A percentile compares a stretch with the other conserved stretches of the same genome.
Conservation (phyloP, 2,888 invertebrate genomes). For the Brachycybe producta region DNA sequence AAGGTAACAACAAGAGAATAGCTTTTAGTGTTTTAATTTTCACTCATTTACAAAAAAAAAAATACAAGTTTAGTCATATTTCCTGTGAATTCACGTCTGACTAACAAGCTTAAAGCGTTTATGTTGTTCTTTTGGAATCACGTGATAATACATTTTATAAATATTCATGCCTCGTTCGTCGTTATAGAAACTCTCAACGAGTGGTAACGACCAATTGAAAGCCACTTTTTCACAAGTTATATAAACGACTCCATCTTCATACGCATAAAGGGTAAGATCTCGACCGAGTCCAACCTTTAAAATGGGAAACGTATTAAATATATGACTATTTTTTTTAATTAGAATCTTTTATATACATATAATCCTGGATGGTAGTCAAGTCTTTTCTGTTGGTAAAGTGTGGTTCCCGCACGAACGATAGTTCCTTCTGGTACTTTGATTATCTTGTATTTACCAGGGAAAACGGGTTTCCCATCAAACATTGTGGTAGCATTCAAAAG, state of each 20-base stretch:
- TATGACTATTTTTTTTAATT: not conserved
- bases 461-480: constrained; percentile 9
- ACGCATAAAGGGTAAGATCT: constrained; percentile 65
- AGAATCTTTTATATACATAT: constrained; percentile 6
- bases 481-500: too few species aligned
- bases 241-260: constrained; percentile 61
- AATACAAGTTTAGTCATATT: too few species aligned
- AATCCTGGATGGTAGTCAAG: constrained; percentile 11
- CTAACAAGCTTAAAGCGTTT: constrained; percentile 63
- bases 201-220: constrained; percentile 61
- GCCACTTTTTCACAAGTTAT: constrained; percentile 70
- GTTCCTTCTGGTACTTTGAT: not conserved
- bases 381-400: constrained; percentile 1
- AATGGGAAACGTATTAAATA: not conserved
- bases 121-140: constrained; percentile 64
- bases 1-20: too few species aligned
- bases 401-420: constrained; percentile 1
- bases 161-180: constrained; percentile 46
- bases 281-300: constrained; percentile 67
- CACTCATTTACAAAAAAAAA: too few species aligned
- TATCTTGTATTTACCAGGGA: constrained; percentile 7
- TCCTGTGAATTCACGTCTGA: too few species aligned
- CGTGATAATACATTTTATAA: constrained; percentile 72
- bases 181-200: constrained; percentile 52
- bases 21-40: too few species aligned